phyloP scores from a whole-genome alignment of 1,140 invertebrate species.

The Saccostrea glomerata region DNA sequence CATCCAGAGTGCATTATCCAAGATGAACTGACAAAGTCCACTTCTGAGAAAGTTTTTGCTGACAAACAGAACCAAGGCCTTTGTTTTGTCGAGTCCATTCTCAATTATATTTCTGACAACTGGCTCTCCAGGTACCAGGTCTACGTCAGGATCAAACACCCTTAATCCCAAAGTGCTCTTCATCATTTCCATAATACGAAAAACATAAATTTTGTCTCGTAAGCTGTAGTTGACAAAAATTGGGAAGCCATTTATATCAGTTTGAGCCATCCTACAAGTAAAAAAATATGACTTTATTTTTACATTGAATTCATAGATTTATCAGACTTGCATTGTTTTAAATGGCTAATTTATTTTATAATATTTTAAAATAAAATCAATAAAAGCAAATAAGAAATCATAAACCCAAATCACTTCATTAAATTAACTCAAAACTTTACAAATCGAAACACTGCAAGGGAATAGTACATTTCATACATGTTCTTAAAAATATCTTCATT shows the following conservation, averaged over 20 bases:
- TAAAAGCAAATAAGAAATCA: too few species aligned
- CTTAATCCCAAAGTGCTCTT: neutral
- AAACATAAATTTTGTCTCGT: neutral
- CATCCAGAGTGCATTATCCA: constrained; percentile 34
- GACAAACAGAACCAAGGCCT: constrained; percentile 41
- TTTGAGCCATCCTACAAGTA: neutral
- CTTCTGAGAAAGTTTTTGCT: constrained; percentile 42
- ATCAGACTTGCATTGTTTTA: too few species aligned
- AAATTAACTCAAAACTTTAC: too few species aligned
- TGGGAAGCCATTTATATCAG: neutral
- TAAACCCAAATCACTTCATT: too few species aligned
- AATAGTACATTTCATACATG: too few species aligned
- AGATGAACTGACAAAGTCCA: neutral
- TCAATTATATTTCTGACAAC: constrained; percentile 23
- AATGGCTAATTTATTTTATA: too few species aligned
- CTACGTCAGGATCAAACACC: constrained; percentile 39
- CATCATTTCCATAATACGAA: neutral
- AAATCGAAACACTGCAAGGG: too few species aligned
- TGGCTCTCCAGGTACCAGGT: constrained; percentile 27
- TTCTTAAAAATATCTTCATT: too few species aligned
- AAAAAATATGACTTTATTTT: neutral
- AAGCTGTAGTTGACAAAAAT: neutral
- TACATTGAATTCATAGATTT: too few species aligned
- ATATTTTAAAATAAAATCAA: too few species aligned
- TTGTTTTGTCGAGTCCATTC: constrained; percentile 43